These are phyloP conservation scores for Sapayoa aenigma DNA, from an alignment of 2,113 vertebrate species.

Conservation along the genomic window DNA sequence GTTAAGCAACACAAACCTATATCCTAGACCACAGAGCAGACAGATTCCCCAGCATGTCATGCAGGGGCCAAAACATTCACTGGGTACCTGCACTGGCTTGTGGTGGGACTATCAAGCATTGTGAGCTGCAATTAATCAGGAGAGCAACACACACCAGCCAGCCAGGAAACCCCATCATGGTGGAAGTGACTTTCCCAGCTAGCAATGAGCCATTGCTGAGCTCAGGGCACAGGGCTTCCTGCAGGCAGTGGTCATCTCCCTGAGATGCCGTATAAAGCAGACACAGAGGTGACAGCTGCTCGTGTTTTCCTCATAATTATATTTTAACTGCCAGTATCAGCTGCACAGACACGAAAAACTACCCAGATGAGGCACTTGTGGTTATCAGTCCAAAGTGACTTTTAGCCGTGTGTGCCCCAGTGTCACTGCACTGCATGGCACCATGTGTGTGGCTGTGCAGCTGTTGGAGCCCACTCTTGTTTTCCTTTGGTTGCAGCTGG, in stretches of 20 bases:
- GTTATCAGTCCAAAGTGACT: not conserved
- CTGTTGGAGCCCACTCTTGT: rapidly evolving
- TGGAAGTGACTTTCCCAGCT: not conserved
- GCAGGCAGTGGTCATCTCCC: not conserved
- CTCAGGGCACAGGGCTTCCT: not conserved
- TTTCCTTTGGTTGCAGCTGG: not conserved
- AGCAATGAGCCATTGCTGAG: not conserved
- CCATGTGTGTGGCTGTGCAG: not conserved
- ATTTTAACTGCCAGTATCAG: not conserved
- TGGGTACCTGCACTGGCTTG: not conserved
- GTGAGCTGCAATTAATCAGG: not conserved
- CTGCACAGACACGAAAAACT: not conserved
- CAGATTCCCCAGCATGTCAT: not conserved
- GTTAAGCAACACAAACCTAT: not conserved
- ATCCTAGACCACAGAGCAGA: not conserved
- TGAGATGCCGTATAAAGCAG: not conserved
- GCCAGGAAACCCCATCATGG: not conserved
- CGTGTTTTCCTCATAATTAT: not conserved
- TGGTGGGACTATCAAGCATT: not conserved
- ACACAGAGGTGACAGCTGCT: not conserved
- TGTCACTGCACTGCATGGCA: rapidly evolving
- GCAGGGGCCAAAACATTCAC: not conserved
- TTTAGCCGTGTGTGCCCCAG: not conserved
- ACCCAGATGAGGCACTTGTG: too few species aligned
- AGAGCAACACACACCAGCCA: not conserved